Evolutionary conservation across 2,888 invertebrate species (phyloP).

Genomic region (Lucinisca nassula): DNA sequence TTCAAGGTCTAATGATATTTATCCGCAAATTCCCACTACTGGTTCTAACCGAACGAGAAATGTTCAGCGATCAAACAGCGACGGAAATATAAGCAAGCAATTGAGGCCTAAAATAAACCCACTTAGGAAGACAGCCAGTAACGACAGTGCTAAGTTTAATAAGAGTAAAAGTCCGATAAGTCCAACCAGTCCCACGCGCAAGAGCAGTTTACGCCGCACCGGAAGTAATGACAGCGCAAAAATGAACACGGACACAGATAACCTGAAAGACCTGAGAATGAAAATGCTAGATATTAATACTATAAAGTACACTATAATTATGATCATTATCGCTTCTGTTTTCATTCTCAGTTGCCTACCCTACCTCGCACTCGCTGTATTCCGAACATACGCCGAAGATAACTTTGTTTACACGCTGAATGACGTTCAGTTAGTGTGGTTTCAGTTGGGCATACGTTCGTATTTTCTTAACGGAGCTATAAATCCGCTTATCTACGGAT

Average conservation of each 20-base stretch:
- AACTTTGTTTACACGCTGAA: slow-evolving; percentile 65
- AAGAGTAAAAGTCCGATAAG: background rate
- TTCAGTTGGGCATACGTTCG: slow-evolving; percentile 72
- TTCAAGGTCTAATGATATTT: background rate
- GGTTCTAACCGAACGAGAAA: background rate
- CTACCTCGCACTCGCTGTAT: slow-evolving; percentile 68
- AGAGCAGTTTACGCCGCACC: slow-evolving; percentile 54
- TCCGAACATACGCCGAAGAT: slow-evolving; percentile 66
- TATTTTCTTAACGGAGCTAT: slow-evolving; percentile 73
- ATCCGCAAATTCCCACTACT: background rate
- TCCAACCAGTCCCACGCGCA: background rate
- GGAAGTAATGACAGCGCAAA: slow-evolving; percentile 63
- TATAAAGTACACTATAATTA: slow-evolving; percentile 71
- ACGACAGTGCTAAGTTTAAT: background rate
- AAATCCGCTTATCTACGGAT: slow-evolving; percentile 76
- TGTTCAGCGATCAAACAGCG: background rate
- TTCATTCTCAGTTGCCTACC: slow-evolving; percentile 74
- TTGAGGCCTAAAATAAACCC: background rate
- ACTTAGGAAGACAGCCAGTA: background rate
- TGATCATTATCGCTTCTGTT: slow-evolving; percentile 72
- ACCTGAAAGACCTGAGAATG: slow-evolving; percentile 63
- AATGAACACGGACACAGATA: slow-evolving; percentile 65
- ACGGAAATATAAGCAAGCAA: background rate
- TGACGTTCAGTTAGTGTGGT: slow-evolving; percentile 61
- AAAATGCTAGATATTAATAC: slow-evolving; percentile 70